These are phyloP conservation scores for Epizoanthus illoricatus DNA, from an alignment of 92 coral and sea anemone genomes.

Conservation along the genomic window DNA sequence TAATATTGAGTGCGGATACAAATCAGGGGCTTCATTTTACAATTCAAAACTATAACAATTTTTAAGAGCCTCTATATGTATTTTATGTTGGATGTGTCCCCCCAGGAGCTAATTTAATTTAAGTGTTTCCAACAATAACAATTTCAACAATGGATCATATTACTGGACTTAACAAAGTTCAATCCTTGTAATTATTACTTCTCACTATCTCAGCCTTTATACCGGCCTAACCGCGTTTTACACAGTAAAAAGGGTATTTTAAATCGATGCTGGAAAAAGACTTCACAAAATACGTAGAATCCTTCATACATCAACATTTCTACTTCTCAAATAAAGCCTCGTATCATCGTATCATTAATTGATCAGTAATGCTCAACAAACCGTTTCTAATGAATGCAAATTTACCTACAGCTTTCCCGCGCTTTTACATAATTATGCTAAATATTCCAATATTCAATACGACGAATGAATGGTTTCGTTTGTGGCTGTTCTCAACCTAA, in stretches of 20 bases:
- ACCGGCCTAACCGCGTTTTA: constrained; percentile 87
- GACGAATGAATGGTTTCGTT: constrained; percentile 39
- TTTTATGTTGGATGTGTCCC: constrained; percentile 5
- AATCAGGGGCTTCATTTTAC: constrained; percentile 1
- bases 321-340: neutral
- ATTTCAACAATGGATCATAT: constrained; percentile 48
- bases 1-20: too few relatives aligned
- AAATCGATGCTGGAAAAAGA: constrained; percentile 48
- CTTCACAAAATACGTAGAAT: constrained; percentile 49
- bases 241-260: constrained; percentile 80
- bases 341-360: neutral
- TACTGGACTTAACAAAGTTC: constrained; percentile 50
- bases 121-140: constrained; percentile 8
- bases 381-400: constrained; percentile 78
- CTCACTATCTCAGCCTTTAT: constrained; percentile 46
- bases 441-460: constrained; percentile 30
- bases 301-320: constrained; percentile 32
- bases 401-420: constrained; percentile 91
- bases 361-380: constrained; percentile 33
- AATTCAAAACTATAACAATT: constrained; percentile 33
- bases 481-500: constrained; percentile 1
- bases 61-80: constrained; percentile 19
- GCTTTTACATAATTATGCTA: constrained; percentile 77
- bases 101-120: constrained; percentile 27
- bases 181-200: constrained; percentile 28